Conservation (phyloP, 2,797 vertebrate species). For the Pangasius larnaudii region DNA sequence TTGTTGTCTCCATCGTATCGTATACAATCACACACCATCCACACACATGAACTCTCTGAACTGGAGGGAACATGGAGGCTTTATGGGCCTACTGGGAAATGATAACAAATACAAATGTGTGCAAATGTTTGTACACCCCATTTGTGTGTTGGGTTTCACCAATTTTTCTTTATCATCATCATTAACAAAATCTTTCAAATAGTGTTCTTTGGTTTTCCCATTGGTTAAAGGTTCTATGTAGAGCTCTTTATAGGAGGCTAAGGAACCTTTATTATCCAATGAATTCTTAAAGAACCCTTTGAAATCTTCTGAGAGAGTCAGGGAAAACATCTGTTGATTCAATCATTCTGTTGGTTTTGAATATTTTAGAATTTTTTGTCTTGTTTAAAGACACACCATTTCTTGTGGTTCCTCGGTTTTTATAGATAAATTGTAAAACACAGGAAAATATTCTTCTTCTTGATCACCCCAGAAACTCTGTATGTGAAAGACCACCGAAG, state of each 20-base stretch:
- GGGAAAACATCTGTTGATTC: too few relatives aligned
- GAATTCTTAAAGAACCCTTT: not conserved
- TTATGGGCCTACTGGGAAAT: not conserved
- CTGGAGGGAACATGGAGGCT: not conserved
- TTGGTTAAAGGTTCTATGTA: not conserved
- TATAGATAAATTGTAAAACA: not conserved
- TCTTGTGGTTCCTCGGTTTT: not conserved
- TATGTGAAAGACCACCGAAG: not conserved
- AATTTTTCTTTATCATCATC: not conserved
- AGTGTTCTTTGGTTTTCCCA: not conserved
- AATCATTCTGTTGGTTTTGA: not conserved
- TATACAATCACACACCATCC: conserved; percentile 21
- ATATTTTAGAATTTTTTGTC: not conserved
- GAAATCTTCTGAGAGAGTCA: not conserved
- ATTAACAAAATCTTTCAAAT: not conserved
- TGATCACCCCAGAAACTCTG: not conserved
- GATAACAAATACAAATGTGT: not conserved
- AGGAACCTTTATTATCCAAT: not conserved
- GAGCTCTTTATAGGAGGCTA: not conserved
- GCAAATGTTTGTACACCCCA: not conserved
- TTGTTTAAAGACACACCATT: not conserved
- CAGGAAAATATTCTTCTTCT: not conserved
- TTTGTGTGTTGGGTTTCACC: not conserved
- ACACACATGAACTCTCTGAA: conserved; percentile 18
- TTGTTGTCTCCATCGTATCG: conserved; percentile 1